Conservation (phyloP, 2,797 vertebrate species). For the Denticeps clupeoides region DNA sequence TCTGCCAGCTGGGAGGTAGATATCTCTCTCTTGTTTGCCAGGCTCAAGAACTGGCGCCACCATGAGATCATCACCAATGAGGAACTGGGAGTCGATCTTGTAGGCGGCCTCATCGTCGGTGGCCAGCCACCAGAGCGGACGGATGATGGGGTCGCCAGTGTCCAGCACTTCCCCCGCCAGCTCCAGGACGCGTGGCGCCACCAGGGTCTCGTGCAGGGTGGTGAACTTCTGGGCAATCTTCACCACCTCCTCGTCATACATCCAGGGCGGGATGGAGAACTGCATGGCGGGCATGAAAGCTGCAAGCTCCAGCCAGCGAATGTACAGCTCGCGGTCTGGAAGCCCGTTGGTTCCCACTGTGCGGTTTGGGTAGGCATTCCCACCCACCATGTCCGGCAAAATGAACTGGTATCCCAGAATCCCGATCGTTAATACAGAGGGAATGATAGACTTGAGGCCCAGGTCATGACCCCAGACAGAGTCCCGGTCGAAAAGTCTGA, state of each 20-base stretch:
- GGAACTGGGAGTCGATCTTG: constrained; percentile 86
- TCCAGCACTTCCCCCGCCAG: constrained; percentile 71
- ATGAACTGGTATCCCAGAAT: constrained; percentile 79
- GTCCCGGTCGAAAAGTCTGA: constrained; percentile 83
- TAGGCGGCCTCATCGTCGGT: constrained; percentile 69
- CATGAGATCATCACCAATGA: constrained; percentile 85
- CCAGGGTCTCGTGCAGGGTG: constrained; percentile 66
- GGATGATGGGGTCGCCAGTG: constrained; percentile 82
- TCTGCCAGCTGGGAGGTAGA: constrained; percentile 80
- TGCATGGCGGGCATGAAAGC: constrained; percentile 95
- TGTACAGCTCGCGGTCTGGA: constrained; percentile 81
- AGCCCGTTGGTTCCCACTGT: constrained; percentile 41
- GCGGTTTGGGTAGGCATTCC: constrained; percentile 62
- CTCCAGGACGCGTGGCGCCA: constrained; percentile 78
- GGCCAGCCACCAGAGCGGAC: constrained; percentile 93
- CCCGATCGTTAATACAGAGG: constrained; percentile 72
- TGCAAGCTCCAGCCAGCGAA: constrained; percentile 87
- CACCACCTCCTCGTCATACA: constrained; percentile 76
- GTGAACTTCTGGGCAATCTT: constrained; percentile 80
- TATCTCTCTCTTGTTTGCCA: constrained; percentile 82
- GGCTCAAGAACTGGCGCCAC: constrained; percentile 86
- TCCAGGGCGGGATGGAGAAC: constrained; percentile 89
- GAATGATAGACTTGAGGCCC: constrained; percentile 85
- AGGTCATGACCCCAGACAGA: constrained; percentile 89
- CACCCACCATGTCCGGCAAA: constrained; percentile 77